A percentile compares a stretch with the other conserved stretches of the same genome.
These are phyloP conservation scores for Ramazzottius varieornatus DNA, from an alignment of 2,888 invertebrate species.

Conservation along the genomic window DNA sequence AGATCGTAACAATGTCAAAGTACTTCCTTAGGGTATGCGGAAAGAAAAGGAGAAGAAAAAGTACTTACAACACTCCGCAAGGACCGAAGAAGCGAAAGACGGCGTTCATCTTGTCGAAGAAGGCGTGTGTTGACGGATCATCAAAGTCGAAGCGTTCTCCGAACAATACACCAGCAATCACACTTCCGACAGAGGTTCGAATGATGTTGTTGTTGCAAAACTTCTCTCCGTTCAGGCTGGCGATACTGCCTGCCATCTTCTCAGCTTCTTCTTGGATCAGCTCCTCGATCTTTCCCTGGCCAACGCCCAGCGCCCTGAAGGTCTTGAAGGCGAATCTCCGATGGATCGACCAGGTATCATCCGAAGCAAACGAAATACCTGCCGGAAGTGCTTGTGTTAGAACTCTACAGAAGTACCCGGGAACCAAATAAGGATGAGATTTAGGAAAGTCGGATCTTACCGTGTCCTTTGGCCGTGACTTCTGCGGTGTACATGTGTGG, in stretches of 20 bases:
- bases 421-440: no score
- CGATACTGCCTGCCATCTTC: neutral
- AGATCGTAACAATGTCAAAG: no score
- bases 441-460: neutral
- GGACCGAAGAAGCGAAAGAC: neutral
- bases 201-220: neutral
- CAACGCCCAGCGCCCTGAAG: neutral
- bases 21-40: no score
- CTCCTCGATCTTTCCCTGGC: neutral
- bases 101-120: conserved; percentile 1
- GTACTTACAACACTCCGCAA: no score
- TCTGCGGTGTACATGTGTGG: neutral
- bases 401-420: no score
- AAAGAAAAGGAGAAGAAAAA: no score
- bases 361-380: neutral
- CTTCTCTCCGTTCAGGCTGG: neutral
- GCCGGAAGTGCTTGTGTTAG: no score
- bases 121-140: neutral
- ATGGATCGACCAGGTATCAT: neutral
- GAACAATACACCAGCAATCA: conserved; percentile 9
- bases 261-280: neutral
- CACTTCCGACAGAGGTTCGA: conserved; percentile 8
- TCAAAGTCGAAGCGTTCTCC: conserved; percentile 6
- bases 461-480: neutral
- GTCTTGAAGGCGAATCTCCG: neutral